Evolutionary conservation across 1,140 invertebrate species (phyloP), one percentile per base, ranked within the genome.

Genomic region (Sweltsa coloradensis): DNA sequence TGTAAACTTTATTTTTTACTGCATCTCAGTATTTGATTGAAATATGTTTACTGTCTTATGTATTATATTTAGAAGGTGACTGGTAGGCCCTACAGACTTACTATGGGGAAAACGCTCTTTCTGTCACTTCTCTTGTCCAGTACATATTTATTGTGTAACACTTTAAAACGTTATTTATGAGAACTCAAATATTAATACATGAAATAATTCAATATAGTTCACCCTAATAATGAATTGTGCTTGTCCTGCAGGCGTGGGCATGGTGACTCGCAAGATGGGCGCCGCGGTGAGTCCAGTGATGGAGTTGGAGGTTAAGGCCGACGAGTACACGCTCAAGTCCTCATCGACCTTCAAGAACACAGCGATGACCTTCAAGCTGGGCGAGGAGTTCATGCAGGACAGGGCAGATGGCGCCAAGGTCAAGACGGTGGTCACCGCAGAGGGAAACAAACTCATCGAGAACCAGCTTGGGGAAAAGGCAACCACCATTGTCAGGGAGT

Each of bases 401-500:
- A 92, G 88, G 5, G 71, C 82, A 14, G 89, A 93, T 61, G 89
- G 87, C 6, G 72, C 84, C 34, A 80, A 78, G 59, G 88, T 93
- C 14, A 88, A 87, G 67, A 11, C 73, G 36, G 57, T 71, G 44
- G 73, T 80, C 51, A 80, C 72, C 11, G 58, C 75, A 21, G 74
- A 81, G 6, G 78, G 78, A n/a, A 80, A 82, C 65, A 84, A 77
- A 53, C 61, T 85, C 55, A 71, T 73, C 50, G 80, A 85, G 51
- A 58, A 74, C n/a, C 81, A 84, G 61, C 80, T 76, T 50, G 74
- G 46, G 2, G 70, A 75, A 14, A 74, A 83, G 51, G 68, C 74
- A 19, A 75, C 78, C 2, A 67, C 60, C 16, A 78, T 79, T 48
- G 71, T 76, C 43, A 68, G 80, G 51, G 79, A 80, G 56, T 80